phyloP scores from a whole-genome alignment of 2,888 invertebrate species.

The Charanyca ferruginea region DNA sequence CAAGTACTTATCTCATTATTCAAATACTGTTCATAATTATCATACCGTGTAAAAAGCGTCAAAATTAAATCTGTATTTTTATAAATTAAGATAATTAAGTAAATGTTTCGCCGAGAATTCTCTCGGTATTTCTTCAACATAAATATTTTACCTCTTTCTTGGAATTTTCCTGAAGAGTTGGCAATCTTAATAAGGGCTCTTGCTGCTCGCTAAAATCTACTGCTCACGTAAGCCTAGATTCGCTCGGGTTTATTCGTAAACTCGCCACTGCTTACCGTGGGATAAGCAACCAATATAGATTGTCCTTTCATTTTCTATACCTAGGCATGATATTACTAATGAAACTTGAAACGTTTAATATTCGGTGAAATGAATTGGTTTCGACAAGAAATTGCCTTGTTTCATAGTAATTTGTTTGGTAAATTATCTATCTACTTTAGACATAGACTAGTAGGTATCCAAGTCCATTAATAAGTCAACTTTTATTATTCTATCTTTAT shows the following conservation, averaged over 20 bases:
- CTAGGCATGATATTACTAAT: neutral
- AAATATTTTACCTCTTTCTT: conserved; percentile 48
- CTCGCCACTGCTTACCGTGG: conserved; percentile 21
- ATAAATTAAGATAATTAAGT: conserved; percentile 31
- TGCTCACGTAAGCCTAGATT: conserved; percentile 28
- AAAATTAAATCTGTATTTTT: conserved; percentile 20
- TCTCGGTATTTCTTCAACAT: conserved; percentile 45
- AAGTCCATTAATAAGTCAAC: neutral
- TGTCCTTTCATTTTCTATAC: conserved; percentile 15
- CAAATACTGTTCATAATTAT: neutral
- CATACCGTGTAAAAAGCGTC: neutral
- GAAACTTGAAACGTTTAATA: conserved; percentile 4
- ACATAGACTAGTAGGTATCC: neutral
- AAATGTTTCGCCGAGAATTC: conserved; percentile 38
- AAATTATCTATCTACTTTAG: neutral
- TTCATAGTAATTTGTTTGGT: neutral
- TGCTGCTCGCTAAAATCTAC: conserved; percentile 45
- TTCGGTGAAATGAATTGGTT: neutral
- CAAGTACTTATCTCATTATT: neutral
- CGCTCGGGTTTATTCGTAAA: conserved; percentile 42
- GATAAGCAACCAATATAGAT: conserved; percentile 29
- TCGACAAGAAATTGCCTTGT: neutral
- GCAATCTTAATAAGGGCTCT: conserved; percentile 55
- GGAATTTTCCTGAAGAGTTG: conserved; percentile 46
- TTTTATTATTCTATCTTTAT: neutral